Base-by-base conservation (phyloP, 1,140 invertebrate genomes). In the Chironomus striatipennis region DNA sequence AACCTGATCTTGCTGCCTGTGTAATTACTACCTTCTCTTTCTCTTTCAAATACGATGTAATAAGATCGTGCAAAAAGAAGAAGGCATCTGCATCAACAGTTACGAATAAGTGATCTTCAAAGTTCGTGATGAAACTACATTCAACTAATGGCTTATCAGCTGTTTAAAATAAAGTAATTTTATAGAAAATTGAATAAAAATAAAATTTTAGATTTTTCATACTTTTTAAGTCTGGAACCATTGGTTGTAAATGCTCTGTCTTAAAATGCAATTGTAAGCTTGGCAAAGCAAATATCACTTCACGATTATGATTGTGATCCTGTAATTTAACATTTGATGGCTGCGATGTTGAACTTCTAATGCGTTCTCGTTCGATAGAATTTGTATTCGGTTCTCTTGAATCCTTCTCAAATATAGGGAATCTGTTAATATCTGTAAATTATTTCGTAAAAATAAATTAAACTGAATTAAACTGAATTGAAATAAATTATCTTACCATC, bases 71-170 rank as follows among this genome's bases (percentile, higher is more conserved):
- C 64, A 99, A 85, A 82, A 98, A 99, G 83, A 98, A 95, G 84
- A 98, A 98, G 15, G 95, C 94, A 83, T 99, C 97, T 0, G 96
- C 96, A 86, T 98, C 96, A 75, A 98, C 95, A 1, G 97, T 97
- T 74, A 99, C 96, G 83, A 96, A 97, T 78, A 98, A 98, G 81
- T 98, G 97, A 83, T 98, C 96, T 82, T 98, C 95, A 85, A 99
- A 98, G 84, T 98, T 96, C 8, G 96, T 98, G 42, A 98, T 96
- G 83, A 99, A 98, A 83, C 94, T 96, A 85, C 95, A 98, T 78
- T 97, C 92, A 20, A 98, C 95, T 42, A 91, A 85, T 24, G 96
- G 95, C 82, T 94, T 95, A 74, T 89, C 87, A 80, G 91, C 95
- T 93, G 79, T 73, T 79, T 82, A 76, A 24, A n/a, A 74, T 9